A percentile compares a stretch with the other conserved stretches of the same genome.
phyloP scores from a whole-genome alignment of 2,797 vertebrate species.

The Neosilurus mollespiculum region DNA sequence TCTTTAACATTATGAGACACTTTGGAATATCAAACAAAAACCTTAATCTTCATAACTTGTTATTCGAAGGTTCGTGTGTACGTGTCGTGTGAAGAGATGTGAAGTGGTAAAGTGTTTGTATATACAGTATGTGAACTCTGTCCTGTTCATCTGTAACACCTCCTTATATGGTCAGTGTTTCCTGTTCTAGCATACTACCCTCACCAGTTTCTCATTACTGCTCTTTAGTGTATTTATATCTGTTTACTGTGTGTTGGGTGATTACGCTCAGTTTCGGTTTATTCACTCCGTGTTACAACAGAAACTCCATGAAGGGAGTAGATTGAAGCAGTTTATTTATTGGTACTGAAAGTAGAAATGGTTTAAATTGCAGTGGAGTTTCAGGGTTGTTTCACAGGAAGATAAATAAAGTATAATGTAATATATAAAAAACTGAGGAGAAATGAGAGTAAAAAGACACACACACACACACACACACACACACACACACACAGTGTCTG shows the following conservation, averaged over 20 bases:
- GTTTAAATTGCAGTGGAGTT: not conserved
- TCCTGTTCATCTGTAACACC: not conserved
- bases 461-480: slow-evolving; percentile 7
- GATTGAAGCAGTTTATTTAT: not conserved
- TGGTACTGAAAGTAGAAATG: not conserved
- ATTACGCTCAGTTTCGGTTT: not conserved
- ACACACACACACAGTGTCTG: not conserved
- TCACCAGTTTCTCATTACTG: not conserved
- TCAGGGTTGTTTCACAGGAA: not conserved
- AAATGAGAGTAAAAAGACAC: not conserved
- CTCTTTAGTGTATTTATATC: not conserved
- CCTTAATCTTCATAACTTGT: not conserved
- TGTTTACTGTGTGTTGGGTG: not conserved
- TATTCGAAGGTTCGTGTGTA: not conserved
- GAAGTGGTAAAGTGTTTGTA: not conserved
- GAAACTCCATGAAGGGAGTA: not conserved
- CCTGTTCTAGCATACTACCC: not conserved
- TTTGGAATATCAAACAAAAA: not conserved
- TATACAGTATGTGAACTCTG: not conserved
- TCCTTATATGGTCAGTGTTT: not conserved
- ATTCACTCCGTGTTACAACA: not conserved
- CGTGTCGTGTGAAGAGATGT: not conserved
- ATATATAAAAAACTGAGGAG: too few relatives aligned
- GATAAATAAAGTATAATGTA: not conserved
- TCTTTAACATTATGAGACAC: too few relatives aligned